Conservation (phyloP, 2,113 vertebrate species). For the Andinoacara biseriatus region DNA sequence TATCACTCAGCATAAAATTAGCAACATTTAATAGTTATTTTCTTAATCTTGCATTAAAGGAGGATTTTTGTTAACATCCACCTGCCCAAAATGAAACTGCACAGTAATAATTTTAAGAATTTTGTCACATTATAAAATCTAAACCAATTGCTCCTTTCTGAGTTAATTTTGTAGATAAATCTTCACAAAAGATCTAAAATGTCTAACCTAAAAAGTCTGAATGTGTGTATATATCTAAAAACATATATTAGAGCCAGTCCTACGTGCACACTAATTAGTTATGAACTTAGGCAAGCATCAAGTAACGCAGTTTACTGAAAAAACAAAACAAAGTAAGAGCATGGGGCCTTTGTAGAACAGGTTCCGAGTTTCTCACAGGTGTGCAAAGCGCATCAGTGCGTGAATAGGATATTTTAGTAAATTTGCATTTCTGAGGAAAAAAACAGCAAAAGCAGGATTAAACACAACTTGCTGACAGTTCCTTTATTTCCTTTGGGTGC, state of each 20-base stretch:
- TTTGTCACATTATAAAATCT: conserved; percentile 19
- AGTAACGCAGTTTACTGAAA: background rate
- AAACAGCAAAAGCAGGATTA: background rate
- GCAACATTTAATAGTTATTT: background rate
- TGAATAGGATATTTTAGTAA: background rate
- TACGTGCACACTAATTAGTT: conserved; percentile 20
- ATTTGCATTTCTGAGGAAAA: background rate
- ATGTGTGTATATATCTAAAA: conserved; percentile 22
- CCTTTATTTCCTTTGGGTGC: background rate
- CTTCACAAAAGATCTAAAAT: conserved; percentile 27
- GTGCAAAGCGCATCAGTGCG: background rate
- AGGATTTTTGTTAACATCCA: background rate
- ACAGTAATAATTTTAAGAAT: conserved; percentile 17
- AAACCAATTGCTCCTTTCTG: background rate
- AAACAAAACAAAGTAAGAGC: background rate
- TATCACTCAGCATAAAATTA: background rate
- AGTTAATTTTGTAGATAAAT: conserved; percentile 14
- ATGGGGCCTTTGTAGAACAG: background rate
- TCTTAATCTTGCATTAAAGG: background rate
- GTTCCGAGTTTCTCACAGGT: background rate
- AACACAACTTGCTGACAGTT: background rate
- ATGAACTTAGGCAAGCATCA: background rate
- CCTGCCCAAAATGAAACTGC: background rate
- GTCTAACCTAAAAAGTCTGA: background rate
- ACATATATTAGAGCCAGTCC: background rate